A percentile compares a stretch with the other conserved stretches of the same genome.
phyloP scores from a whole-genome alignment of 2,888 invertebrate genomes.

The Xylophagus ater region DNA sequence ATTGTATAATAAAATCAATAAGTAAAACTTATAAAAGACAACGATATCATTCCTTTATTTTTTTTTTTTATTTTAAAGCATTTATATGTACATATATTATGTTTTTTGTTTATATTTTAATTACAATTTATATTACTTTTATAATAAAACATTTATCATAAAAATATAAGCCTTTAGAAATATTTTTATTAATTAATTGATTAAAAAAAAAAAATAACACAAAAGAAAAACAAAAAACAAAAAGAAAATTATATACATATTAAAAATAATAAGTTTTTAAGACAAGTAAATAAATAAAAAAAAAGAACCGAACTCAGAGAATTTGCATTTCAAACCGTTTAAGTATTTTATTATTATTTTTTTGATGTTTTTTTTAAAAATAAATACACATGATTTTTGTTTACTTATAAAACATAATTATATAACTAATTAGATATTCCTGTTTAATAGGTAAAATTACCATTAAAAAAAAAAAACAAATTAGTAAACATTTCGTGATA shows the following conservation, averaged over 20 bases:
- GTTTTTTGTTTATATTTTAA: slow-evolving; percentile 8
- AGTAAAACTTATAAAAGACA: slow-evolving; percentile 1
- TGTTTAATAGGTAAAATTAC: no score
- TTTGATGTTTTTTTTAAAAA: slow-evolving; percentile 3
- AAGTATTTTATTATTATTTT: slow-evolving; percentile 13
- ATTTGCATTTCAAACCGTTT: slow-evolving; percentile 14
- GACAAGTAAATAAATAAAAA: background rate
- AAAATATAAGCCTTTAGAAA: no score
- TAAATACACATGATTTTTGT: slow-evolving; percentile 3
- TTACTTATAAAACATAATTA: no score
- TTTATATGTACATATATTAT: no score
- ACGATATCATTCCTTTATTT: slow-evolving; percentile 9
- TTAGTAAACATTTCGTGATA: no score
- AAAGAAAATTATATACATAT: background rate
- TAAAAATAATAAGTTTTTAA: background rate
- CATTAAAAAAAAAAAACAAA: no score
- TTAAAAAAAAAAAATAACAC: slow-evolving; percentile 9
- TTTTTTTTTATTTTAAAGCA: no score
- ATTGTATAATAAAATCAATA: background rate
- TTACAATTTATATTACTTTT: no score
- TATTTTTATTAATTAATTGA: no score
- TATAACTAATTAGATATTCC: no score
- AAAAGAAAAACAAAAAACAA: slow-evolving; percentile 6
- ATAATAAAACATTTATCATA: no score
- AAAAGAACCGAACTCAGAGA: slow-evolving; percentile 12